Percentiles rank a stretch among this genome's conserved stretches.
Evolutionary conservation across 2,113 vertebrate species (phyloP).

Genomic region (Ctenodactylus gundi): DNA sequence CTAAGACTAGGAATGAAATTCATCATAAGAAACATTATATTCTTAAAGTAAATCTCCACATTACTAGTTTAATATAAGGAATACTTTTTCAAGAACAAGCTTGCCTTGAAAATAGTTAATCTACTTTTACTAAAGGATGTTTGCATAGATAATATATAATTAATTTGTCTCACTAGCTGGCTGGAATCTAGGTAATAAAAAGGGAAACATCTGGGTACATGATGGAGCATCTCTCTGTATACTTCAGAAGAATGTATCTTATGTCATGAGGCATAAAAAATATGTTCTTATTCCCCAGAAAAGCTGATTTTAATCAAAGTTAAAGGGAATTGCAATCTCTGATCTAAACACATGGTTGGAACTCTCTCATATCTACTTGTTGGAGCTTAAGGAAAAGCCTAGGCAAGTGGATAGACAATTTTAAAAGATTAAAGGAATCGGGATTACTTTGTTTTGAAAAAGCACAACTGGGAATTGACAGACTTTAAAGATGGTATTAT

Average conservation of each 20-base stretch:
- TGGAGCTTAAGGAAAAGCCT: conserved; percentile 43
- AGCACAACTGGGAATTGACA: conserved; percentile 4
- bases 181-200: conserved; percentile 33
- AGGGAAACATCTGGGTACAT: background rate
- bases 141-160: conserved; percentile 11
- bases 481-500: conserved; percentile 51
- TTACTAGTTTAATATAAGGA: background rate
- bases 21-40: background rate
- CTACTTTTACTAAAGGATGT: background rate
- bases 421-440: conserved; percentile 74
- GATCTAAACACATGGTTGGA: conserved; percentile 65
- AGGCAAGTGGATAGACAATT: conserved; percentile 37
- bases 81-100: background rate
- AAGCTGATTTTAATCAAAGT: conserved; percentile 66
- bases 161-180: background rate
- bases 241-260: conserved; percentile 57
- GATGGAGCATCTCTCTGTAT: background rate
- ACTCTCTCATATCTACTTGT: conserved; percentile 57
- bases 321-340: conserved; percentile 42
- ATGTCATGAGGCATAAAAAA: background rate
- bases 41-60: background rate
- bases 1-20: conserved; percentile 1
- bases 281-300: conserved; percentile 20
- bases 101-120: background rate
- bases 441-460: conserved; percentile 67